Evolutionary conservation across 2,113 vertebrate genomes (phyloP).

Genomic region (Egretta garzetta): DNA sequence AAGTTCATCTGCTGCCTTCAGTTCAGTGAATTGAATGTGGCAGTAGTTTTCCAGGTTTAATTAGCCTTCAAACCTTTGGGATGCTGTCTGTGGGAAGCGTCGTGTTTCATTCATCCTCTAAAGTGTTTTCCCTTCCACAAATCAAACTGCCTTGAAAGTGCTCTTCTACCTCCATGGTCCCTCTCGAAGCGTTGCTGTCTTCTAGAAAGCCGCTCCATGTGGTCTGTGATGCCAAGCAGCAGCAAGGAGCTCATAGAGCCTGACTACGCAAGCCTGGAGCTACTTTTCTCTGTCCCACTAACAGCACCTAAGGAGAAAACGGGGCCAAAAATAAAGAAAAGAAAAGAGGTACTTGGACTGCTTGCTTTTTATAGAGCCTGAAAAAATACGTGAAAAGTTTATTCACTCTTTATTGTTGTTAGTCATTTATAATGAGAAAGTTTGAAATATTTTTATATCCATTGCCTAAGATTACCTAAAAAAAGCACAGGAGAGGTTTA

Average conservation of each 20-base stretch:
- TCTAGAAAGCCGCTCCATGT: constrained; percentile 86
- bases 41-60: background rate
- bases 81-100: background rate
- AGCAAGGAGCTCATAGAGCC: constrained; percentile 74
- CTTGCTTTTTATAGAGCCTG: background rate
- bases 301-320: constrained; percentile 76
- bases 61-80: background rate
- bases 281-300: constrained; percentile 87
- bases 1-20: background rate
- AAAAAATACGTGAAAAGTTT: background rate
- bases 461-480: background rate
- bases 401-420: background rate
- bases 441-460: background rate
- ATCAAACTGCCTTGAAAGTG: background rate
- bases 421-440: background rate
- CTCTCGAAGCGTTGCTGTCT: background rate
- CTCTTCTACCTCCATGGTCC: background rate
- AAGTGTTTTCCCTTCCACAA: background rate
- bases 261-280: constrained; percentile 88
- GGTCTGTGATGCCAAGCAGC: constrained; percentile 74
- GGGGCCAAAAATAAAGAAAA: constrained; percentile 76
- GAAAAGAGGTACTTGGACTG: constrained; percentile 80
- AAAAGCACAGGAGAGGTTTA: background rate
- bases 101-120: background rate
- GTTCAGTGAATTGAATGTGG: background rate